phyloP scores from a whole-genome alignment of 1,140 invertebrate species.

The Nasonia giraulti region DNA sequence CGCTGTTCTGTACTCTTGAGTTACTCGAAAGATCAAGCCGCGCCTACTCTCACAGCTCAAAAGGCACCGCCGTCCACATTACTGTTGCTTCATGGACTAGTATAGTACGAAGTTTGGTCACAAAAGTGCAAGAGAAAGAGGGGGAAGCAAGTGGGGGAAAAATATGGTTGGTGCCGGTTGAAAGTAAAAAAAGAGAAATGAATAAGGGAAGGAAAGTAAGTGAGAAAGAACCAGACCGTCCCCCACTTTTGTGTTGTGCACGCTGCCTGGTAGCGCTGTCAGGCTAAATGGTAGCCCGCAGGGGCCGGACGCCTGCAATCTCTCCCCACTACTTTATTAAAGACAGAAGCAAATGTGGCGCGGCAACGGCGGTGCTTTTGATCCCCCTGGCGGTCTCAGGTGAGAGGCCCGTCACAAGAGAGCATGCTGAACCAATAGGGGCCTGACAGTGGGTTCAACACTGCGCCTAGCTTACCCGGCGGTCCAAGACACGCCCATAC shows the following conservation, averaged over 20 bases:
- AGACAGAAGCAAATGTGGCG: background rate
- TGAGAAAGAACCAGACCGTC: slow-evolving; percentile 14
- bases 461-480: slow-evolving; percentile 14
- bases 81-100: background rate
- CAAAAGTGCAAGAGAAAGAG: background rate
- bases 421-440: slow-evolving; percentile 34
- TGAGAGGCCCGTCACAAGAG: slow-evolving; percentile 39
- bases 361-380: slow-evolving; percentile 30
- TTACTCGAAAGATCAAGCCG: slow-evolving; percentile 30
- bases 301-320: slow-evolving; percentile 35
- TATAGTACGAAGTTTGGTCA: background rate
- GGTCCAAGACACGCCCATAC: slow-evolving; percentile 50
- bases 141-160: background rate
- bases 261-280: slow-evolving; percentile 39
- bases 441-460: slow-evolving; percentile 22
- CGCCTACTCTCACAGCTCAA: slow-evolving; percentile 39
- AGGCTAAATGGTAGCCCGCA: slow-evolving; percentile 42
- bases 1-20: background rate
- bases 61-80: slow-evolving; percentile 3
- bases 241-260: background rate
- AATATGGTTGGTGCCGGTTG: background rate
- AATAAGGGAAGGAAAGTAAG: slow-evolving; percentile 17
- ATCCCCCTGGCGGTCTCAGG: slow-evolving; percentile 40
- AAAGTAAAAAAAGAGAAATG: slow-evolving; percentile 2
- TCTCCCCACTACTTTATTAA: slow-evolving; percentile 17